phyloP scores from a whole-genome alignment of 2,113 vertebrate genomes.

The Anarrhichthys ocellatus region DNA sequence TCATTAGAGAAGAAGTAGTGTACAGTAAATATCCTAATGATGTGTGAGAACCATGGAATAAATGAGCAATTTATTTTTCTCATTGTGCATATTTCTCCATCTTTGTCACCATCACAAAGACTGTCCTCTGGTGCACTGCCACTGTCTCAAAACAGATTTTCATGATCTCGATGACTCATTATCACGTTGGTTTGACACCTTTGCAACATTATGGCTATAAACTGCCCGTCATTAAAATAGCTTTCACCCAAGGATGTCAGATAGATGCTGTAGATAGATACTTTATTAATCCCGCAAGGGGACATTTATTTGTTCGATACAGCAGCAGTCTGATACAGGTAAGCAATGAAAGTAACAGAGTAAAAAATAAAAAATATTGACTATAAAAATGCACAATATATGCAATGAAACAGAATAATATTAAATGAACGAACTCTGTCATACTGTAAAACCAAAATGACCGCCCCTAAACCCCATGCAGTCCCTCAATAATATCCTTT shows the following conservation, averaged over 20 bases:
- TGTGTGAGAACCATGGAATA: background rate
- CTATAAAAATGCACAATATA: no score
- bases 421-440: no score
- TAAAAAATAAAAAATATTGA: no score
- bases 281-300: no score
- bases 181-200: background rate
- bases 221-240: slow-evolving; percentile 2
- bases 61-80: slow-evolving; percentile 3
- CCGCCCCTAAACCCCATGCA: slow-evolving; percentile 15
- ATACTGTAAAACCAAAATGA: slow-evolving; percentile 15
- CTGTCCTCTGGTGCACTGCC: slow-evolving; percentile 3
- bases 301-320: no score
- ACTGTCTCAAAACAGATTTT: slow-evolving; percentile 14
- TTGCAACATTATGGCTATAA: background rate
- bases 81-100: slow-evolving; percentile 8
- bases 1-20: slow-evolving; percentile 1
- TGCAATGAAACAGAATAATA: no score
- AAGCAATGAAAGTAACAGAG: no score
- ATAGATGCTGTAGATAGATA: no score
- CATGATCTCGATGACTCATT: slow-evolving; percentile 28
- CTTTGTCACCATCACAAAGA: slow-evolving; percentile 5
- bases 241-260: background rate
- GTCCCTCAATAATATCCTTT: slow-evolving; percentile 10
- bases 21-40: background rate
- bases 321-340: no score